Percentiles rank a stretch among this genome's conserved stretches.
These are phyloP conservation scores for Brachypterus glaber DNA, from an alignment of 2,888 invertebrate species.

Conservation along the genomic window DNA sequence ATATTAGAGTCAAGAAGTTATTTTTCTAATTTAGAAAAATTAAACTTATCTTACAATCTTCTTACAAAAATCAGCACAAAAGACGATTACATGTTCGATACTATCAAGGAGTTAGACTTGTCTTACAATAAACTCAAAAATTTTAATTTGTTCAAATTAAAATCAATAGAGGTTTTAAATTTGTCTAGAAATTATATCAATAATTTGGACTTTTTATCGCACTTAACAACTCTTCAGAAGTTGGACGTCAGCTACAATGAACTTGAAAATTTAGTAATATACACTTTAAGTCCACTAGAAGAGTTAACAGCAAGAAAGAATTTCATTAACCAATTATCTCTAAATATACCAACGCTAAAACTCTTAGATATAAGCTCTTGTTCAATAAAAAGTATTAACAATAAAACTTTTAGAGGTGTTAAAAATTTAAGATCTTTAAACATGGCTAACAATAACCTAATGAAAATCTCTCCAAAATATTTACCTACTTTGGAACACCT, in stretches of 20 bases:
- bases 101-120: too few relatives aligned
- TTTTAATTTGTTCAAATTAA: too few relatives aligned
- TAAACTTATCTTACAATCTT: conserved; percentile 56
- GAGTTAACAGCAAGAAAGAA: conserved; percentile 59
- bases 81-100: too few relatives aligned
- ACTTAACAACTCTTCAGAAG: conserved; percentile 47
- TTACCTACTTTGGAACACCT: conserved; percentile 53
- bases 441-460: conserved; percentile 63
- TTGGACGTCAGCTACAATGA: conserved; percentile 60
- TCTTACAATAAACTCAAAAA: too few relatives aligned
- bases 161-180: too few relatives aligned
- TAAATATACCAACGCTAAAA: conserved; percentile 50
- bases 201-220: conserved; percentile 48
- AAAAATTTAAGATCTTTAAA: conserved; percentile 51
- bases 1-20: too few relatives aligned
- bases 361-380: conserved; percentile 52
- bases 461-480: conserved; percentile 48
- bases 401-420: conserved; percentile 53
- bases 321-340: conserved; percentile 52
- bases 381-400: conserved; percentile 51
- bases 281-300: conserved; percentile 50
- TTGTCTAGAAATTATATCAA: too few relatives aligned
- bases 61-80: neutral
- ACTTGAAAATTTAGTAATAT: conserved; percentile 48
- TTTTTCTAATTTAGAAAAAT: conserved; percentile 46